A percentile compares a stretch with the other conserved stretches of the same genome.
Conservation (phyloP, 2,797 vertebrate species). For the Enteromius thamalakanensis region DNA sequence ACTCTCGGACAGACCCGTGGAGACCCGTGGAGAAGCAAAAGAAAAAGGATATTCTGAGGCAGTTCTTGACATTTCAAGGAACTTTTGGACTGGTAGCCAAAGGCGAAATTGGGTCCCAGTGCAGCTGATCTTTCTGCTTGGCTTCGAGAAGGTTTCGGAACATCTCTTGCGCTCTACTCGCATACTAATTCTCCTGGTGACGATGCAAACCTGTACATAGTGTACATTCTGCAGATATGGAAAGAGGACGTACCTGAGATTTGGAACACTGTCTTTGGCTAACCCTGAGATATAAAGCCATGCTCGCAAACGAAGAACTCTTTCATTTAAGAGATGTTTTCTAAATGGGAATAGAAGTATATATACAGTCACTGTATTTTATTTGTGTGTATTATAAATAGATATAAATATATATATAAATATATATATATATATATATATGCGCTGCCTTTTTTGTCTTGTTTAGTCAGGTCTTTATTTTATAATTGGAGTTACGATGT, state of each 20-base stretch:
- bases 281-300: conserved; percentile 38
- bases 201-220: conserved; percentile 54
- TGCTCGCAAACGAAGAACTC: conserved; percentile 52
- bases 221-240: conserved; percentile 61
- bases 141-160: conserved; percentile 1
- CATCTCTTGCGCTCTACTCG: not conserved
- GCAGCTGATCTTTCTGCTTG: conserved; percentile 15
- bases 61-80: conserved; percentile 28
- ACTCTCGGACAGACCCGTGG: conserved; percentile 7
- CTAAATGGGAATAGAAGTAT: conserved; percentile 62
- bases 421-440: conserved; percentile 56
- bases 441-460: conserved; percentile 49
- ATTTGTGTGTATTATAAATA: conserved; percentile 63
- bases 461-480: conserved; percentile 49
- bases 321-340: conserved; percentile 63
- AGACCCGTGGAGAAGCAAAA: conserved; percentile 9
- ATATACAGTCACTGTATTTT: conserved; percentile 57
- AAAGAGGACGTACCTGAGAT: conserved; percentile 35
- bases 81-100: not conserved
- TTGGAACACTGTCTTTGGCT: conserved; percentile 37
- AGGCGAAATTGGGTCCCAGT: not conserved
- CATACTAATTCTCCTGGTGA: conserved; percentile 11
- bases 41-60: conserved; percentile 21
- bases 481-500: conserved; percentile 45
- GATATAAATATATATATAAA: conserved; percentile 46